phyloP scores from a whole-genome alignment of 2,888 invertebrate species.

The Ormyrus thymus region DNA sequence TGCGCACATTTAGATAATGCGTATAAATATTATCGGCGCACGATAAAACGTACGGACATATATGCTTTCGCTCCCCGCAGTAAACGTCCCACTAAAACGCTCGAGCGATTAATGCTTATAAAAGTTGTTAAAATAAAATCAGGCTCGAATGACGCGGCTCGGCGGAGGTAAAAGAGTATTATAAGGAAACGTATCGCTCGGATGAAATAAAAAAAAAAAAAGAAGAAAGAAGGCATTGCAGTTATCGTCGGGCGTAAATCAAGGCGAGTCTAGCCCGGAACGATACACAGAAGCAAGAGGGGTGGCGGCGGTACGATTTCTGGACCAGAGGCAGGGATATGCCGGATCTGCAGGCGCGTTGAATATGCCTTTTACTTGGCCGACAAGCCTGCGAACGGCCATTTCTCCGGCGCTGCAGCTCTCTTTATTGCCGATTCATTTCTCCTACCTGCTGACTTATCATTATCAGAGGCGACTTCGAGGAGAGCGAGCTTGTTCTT shows the following conservation, averaged over 20 bases:
- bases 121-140: conserved; percentile 11
- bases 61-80: too few species aligned
- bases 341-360: neutral
- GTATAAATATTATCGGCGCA: neutral
- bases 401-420: neutral
- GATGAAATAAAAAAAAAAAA: too few species aligned
- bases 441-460: too few species aligned
- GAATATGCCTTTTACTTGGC: conserved; percentile 33
- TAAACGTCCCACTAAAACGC: neutral
- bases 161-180: too few species aligned
- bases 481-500: too few species aligned
- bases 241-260: conserved; percentile 3
- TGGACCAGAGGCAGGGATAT: conserved; percentile 3
- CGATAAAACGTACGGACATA: neutral
- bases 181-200: too few species aligned
- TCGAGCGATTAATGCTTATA: neutral
- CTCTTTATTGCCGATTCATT: too few species aligned
- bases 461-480: too few species aligned
- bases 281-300: neutral
- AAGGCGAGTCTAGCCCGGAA: conserved; percentile 5
- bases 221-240: too few species aligned
- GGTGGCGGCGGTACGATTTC: neutral
- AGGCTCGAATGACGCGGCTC: neutral
- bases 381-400: conserved; percentile 6
- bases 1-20: neutral